phyloP scores from a whole-genome alignment of 2,113 vertebrate species.

The Cebus imitator region DNA sequence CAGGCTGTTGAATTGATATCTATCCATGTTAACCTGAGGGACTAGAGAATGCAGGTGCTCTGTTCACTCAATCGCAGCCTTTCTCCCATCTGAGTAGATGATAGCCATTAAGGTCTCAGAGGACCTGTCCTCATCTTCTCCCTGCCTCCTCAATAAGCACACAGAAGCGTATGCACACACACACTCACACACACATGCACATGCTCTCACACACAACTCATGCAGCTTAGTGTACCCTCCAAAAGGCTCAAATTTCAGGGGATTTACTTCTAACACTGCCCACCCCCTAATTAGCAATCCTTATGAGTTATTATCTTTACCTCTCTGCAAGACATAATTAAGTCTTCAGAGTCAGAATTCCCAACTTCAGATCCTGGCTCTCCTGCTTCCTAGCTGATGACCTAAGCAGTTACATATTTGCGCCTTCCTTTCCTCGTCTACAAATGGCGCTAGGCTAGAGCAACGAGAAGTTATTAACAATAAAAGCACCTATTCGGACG shows the following conservation, averaged over 20 bases:
- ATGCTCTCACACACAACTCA: too few species aligned
- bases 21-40: conserved; percentile 55
- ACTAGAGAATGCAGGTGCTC: background rate
- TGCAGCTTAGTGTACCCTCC: background rate
- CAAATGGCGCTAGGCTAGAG: background rate
- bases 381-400: background rate
- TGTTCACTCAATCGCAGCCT: background rate
- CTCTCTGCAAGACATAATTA: background rate
- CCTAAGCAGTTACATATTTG: background rate
- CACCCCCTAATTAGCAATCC: background rate
- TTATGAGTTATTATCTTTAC: background rate
- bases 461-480: background rate
- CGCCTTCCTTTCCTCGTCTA: background rate
- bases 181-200: background rate
- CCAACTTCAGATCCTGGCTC: background rate
- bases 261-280: background rate
- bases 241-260: background rate
- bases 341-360: background rate
- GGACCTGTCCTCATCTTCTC: background rate
- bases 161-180: accelerated
- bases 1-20: conserved; percentile 62
- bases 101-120: conserved; percentile 33
- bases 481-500: background rate
- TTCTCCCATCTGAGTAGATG: conserved; percentile 25
- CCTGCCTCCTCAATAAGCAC: background rate